These are phyloP conservation scores for Mormoops blainvillei DNA, from an alignment of 2,113 vertebrate genomes.

Conservation along the genomic window DNA sequence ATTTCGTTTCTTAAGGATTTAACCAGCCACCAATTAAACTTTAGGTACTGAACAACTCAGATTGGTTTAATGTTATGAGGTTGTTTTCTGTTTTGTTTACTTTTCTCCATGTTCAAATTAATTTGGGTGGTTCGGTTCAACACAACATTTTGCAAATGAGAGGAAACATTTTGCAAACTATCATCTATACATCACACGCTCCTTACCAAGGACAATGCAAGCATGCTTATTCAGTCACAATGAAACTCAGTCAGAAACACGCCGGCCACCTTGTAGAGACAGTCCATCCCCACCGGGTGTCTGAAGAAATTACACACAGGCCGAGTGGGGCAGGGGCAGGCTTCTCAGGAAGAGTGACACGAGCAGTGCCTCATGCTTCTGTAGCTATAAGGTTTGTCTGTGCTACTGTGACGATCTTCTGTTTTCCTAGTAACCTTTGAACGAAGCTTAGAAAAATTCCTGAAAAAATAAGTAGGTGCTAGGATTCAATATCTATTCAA, in stretches of 20 bases:
- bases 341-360: background rate
- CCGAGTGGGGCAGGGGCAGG: background rate
- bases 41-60: background rate
- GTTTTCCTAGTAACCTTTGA: background rate
- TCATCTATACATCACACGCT: background rate
- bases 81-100: background rate
- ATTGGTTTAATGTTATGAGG: background rate
- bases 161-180: slow-evolving; percentile 19
- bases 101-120: background rate
- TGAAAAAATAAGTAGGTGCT: background rate
- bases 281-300: too few relatives aligned
- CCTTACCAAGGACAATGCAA: slow-evolving; percentile 8
- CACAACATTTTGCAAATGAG: slow-evolving; percentile 37
- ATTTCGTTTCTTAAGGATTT: background rate
- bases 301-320: background rate
- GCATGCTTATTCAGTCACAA: background rate
- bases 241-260: background rate
- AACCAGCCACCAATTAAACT: background rate
- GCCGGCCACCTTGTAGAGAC: background rate
- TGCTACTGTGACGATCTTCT: background rate
- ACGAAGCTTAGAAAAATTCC: background rate
- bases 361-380: background rate
- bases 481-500: background rate
- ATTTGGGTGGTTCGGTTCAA: background rate
- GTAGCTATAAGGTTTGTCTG: background rate